These are phyloP conservation scores for Clanis bilineata DNA, from an alignment of 2,888 invertebrate species.

Conservation along the genomic window DNA sequence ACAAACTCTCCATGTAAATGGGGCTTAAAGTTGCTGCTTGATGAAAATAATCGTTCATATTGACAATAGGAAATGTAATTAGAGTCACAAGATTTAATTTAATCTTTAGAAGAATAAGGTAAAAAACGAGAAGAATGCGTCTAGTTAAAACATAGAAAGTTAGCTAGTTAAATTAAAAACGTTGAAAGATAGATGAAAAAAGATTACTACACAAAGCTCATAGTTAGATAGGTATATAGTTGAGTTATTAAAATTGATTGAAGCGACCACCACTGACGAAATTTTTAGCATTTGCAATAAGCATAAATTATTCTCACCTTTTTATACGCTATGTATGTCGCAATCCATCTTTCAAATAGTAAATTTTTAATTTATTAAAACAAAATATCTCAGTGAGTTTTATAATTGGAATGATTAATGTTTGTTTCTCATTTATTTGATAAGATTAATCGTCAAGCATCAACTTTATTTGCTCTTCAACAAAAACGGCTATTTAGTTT, in stretches of 20 bases:
- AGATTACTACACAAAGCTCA: too few species aligned
- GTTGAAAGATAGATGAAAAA: not conserved
- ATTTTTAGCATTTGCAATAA: not conserved
- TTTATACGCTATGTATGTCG: not conserved
- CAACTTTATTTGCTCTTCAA: slow-evolving; percentile 6
- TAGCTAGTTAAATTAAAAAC: not conserved
- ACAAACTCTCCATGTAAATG: too few species aligned
- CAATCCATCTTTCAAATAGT: not conserved
- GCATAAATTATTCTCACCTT: not conserved
- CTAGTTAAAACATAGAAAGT: too few species aligned
- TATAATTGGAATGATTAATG: slow-evolving; percentile 6
- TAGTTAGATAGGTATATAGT: not conserved
- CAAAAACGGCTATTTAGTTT: slow-evolving; percentile 10
- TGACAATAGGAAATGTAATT: not conserved
- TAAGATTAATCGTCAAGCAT: slow-evolving; percentile 8
- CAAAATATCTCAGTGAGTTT: not conserved
- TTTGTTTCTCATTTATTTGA: not conserved
- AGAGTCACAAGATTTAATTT: not conserved
- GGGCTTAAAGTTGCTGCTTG: not conserved
- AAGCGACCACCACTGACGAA: not conserved
- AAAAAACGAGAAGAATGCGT: too few species aligned
- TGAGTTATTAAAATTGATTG: not conserved
- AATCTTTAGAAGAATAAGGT: too few species aligned
- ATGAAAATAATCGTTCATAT: not conserved
- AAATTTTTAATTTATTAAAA: not conserved